phyloP scores from a whole-genome alignment of 2,888 invertebrate genomes.

The Phorcus lineatus region DNA sequence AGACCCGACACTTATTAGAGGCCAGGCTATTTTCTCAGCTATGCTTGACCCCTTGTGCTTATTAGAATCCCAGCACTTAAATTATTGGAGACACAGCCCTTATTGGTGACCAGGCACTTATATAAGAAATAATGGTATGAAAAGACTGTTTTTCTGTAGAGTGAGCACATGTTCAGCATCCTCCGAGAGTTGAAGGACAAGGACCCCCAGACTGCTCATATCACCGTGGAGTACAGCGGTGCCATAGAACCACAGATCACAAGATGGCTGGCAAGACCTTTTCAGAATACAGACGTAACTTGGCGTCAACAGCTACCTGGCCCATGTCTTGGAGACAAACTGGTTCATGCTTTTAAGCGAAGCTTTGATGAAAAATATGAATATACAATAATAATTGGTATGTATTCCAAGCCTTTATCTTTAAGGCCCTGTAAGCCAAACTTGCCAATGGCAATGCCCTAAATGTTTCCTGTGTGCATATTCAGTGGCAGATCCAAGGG shows the following conservation, averaged over 20 bases:
- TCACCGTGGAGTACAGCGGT: conserved; percentile 51
- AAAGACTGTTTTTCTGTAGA: conserved; percentile 39
- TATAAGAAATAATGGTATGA: too few species aligned
- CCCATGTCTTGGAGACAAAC: conserved; percentile 48
- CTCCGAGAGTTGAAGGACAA: conserved; percentile 34
- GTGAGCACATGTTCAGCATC: conserved; percentile 50
- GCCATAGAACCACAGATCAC: conserved; percentile 44
- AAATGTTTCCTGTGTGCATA: too few species aligned
- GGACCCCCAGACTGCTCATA: conserved; percentile 29
- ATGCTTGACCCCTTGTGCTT: too few species aligned
- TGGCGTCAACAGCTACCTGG: conserved; percentile 43
- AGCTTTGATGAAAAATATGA: conserved; percentile 46
- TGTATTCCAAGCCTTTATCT: background rate
- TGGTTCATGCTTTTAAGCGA: conserved; percentile 43
- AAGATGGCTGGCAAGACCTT: conserved; percentile 49
- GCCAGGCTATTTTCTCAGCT: too few species aligned
- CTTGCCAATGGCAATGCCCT: too few species aligned
- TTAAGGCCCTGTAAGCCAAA: too few species aligned
- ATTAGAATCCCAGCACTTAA: too few species aligned
- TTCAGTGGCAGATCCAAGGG: too few species aligned
- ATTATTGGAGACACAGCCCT: too few species aligned
- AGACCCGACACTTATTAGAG: too few species aligned
- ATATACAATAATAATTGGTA: conserved; percentile 54
- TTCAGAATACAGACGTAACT: conserved; percentile 30
- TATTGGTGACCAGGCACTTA: too few species aligned